Percentiles rank a stretch among this genome's conserved stretches.
These are phyloP conservation scores for Drosophila gaucha DNA, from an alignment of 2,888 invertebrate genomes.

Conservation along the genomic window DNA sequence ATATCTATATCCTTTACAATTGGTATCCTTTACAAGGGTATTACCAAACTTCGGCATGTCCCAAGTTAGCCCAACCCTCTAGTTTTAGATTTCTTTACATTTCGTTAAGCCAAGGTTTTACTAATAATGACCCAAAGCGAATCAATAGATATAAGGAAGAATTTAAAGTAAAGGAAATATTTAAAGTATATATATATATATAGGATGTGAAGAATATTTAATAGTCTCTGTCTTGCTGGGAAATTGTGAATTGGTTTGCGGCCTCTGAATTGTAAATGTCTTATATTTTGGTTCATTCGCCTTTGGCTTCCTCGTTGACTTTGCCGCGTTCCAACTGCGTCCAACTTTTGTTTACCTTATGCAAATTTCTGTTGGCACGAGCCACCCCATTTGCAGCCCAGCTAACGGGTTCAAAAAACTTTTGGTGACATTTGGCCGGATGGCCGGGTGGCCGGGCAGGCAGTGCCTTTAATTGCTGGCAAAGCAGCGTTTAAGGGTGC, in stretches of 20 bases:
- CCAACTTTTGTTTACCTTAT: slow-evolving; percentile 53
- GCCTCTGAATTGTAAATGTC: neutral
- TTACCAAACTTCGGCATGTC: too few species aligned
- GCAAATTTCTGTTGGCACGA: slow-evolving; percentile 58
- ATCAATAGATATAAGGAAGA: too few species aligned
- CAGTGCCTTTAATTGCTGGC: slow-evolving; percentile 62
- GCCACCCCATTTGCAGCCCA: slow-evolving; percentile 4
- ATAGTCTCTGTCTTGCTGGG: neutral
- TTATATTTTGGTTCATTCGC: slow-evolving; percentile 49
- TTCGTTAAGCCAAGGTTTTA: too few species aligned
- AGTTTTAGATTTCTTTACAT: too few species aligned
- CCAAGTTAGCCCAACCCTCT: too few species aligned
- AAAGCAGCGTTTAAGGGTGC: slow-evolving; percentile 20
- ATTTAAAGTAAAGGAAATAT: too few species aligned
- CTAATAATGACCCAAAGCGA: too few species aligned
- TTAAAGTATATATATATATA: neutral
- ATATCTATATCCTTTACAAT: too few species aligned
- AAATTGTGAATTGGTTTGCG: too few species aligned
- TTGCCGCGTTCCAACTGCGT: neutral
- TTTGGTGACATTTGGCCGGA: slow-evolving; percentile 77
- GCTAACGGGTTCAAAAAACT: slow-evolving; percentile 72
- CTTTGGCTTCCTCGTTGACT: slow-evolving; percentile 19
- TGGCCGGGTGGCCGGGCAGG: slow-evolving; percentile 3
- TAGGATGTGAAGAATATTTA: neutral
- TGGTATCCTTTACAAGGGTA: too few species aligned